phyloP scores from a whole-genome alignment of 2,888 invertebrate species.

The Drosophila mayaguana region DNA sequence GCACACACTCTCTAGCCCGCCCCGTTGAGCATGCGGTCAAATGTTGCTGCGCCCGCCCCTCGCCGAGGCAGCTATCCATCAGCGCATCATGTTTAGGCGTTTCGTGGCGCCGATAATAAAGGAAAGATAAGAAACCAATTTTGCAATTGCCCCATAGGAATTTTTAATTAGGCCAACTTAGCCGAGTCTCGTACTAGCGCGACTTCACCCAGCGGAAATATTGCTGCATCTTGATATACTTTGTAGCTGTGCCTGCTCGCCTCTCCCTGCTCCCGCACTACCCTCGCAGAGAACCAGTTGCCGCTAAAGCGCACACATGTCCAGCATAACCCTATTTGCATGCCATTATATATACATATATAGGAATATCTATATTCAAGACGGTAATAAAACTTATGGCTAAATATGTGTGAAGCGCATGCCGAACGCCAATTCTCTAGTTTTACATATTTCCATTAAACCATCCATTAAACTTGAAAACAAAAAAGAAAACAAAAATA shows the following conservation, averaged over 20 bases:
- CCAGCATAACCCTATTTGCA: slow-evolving; percentile 37
- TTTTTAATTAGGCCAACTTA: slow-evolving; percentile 79
- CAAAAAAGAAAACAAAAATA: background rate
- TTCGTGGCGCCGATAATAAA: slow-evolving; percentile 80
- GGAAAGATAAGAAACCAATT: slow-evolving; percentile 82
- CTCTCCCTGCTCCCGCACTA: background rate
- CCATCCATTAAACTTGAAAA: background rate
- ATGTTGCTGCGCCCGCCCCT: slow-evolving; percentile 18
- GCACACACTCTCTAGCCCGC: background rate
- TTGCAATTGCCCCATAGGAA: slow-evolving; percentile 80
- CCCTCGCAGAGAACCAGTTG: slow-evolving; percentile 30
- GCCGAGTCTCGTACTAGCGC: slow-evolving; percentile 27
- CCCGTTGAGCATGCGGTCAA: slow-evolving; percentile 34
- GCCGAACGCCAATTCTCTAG: slow-evolving; percentile 13
- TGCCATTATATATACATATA: slow-evolving; percentile 18
- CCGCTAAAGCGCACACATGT: slow-evolving; percentile 41
- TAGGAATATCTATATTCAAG: slow-evolving; percentile 34
- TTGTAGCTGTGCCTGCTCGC: background rate
- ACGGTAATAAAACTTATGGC: slow-evolving; percentile 52
- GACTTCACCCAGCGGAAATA: slow-evolving; percentile 36
- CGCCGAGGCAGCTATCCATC: slow-evolving; percentile 74
- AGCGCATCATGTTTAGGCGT: slow-evolving; percentile 78
- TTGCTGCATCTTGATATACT: slow-evolving; percentile 54
- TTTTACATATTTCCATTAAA: background rate
- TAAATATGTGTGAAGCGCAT: slow-evolving; percentile 80